Conservation (phyloP, 2,888 invertebrate genomes). For the Leptinotarsa juncta region DNA sequence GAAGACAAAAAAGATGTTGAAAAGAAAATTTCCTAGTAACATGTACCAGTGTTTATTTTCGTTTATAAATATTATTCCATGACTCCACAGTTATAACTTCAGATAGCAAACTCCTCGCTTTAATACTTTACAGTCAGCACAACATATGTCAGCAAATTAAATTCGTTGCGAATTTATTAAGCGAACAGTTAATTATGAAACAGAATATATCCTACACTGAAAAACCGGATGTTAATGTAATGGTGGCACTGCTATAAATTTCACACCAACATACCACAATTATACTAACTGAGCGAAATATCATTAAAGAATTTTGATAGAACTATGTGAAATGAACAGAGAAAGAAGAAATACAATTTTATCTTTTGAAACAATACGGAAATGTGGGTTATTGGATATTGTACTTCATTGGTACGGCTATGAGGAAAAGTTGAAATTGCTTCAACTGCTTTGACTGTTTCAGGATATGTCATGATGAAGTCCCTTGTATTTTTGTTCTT, state of each 20-base stretch:
- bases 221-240: slow-evolving; percentile 28
- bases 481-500: too few species aligned
- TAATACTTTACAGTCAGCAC: too few species aligned
- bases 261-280: slow-evolving; percentile 21
- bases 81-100: too few species aligned
- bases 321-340: slow-evolving; percentile 8
- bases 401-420: slow-evolving; percentile 1
- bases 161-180: slow-evolving; percentile 24
- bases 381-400: slow-evolving; percentile 14
- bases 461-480: too few species aligned
- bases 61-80: too few species aligned
- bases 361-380: slow-evolving; percentile 5
- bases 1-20: too few species aligned
- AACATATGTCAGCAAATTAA: too few species aligned
- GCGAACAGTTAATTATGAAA: too few species aligned
- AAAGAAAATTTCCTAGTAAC: too few species aligned
- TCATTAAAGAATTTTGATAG: slow-evolving; percentile 16
- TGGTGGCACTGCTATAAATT: slow-evolving; percentile 26
- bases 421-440: background rate
- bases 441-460: too few species aligned
- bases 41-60: too few species aligned
- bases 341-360: background rate
- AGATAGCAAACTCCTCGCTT: too few species aligned
- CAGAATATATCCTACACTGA: slow-evolving; percentile 14
- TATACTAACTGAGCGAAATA: slow-evolving; percentile 19